phyloP scores from a whole-genome alignment of 2,797 vertebrate genomes.

The Gallirallus australis region DNA sequence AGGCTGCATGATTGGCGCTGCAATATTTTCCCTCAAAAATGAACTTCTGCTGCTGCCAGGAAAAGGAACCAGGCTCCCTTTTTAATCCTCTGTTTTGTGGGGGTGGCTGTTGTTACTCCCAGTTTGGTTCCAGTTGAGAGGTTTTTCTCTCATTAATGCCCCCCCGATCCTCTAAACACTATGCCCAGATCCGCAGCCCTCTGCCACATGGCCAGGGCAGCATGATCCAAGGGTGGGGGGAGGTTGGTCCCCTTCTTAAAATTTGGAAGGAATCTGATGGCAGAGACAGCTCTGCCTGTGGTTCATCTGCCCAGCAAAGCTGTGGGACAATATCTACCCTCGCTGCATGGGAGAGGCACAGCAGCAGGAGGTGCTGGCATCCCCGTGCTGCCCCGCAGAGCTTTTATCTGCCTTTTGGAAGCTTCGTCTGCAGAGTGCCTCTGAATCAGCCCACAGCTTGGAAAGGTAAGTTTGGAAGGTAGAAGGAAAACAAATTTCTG shows the following conservation, averaged over 20 bases:
- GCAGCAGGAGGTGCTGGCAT: accelerated
- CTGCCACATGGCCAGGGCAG: accelerated
- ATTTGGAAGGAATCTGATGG: not conserved
- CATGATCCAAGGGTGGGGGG: accelerated
- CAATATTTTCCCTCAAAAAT: conserved; percentile 2
- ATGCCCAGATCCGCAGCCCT: not conserved
- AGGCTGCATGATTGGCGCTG: not conserved
- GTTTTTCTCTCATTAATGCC: not conserved
- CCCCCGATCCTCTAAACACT: not conserved
- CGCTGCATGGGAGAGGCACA: accelerated
- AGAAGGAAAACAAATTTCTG: not conserved
- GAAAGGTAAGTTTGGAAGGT: not conserved
- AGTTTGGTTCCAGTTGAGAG: not conserved
- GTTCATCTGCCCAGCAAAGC: not conserved
- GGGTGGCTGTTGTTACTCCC: not conserved
- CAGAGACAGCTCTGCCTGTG: not conserved
- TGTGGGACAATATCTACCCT: accelerated
- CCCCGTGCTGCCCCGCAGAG: accelerated
- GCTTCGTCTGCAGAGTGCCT: not conserved
- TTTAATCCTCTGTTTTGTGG: not conserved
- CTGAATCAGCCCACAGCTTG: not conserved
- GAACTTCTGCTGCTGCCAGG: not conserved
- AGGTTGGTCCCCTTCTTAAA: too few relatives aligned
- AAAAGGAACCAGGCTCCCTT: not conserved
- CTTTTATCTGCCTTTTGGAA: not conserved